phyloP scores from a whole-genome alignment of 2,888 invertebrate genomes.

The Hemicrepidius hirtus region DNA sequence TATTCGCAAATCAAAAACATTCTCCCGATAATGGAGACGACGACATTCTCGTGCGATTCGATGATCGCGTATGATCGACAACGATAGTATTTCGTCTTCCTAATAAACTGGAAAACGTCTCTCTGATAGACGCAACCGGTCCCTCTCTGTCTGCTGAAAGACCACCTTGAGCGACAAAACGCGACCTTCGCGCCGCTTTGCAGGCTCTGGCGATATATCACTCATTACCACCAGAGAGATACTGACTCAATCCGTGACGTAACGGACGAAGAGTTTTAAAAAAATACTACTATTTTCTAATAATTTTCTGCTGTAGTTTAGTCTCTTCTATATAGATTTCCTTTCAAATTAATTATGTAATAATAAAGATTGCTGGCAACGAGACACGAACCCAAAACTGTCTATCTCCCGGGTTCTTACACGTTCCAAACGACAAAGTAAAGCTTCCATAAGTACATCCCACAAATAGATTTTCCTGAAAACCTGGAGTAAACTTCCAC shows the following conservation, averaged over 20 bases:
- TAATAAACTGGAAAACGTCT: constrained; percentile 29
- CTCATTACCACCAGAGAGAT: constrained; percentile 30
- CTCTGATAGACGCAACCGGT: constrained; percentile 34
- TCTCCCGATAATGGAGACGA: constrained; percentile 40
- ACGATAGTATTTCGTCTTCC: constrained; percentile 32
- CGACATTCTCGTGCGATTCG: constrained; percentile 44
- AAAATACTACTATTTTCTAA: no score
- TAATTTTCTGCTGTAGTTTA: no score
- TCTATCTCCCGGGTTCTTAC: constrained; percentile 6
- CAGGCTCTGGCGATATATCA: constrained; percentile 28
- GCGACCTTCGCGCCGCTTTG: constrained; percentile 35
- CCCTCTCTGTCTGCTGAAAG: constrained; percentile 41
- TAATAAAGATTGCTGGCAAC: not conserved
- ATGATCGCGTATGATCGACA: constrained; percentile 37
- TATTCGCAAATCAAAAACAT: constrained; percentile 54
- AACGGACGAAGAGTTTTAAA: not conserved
- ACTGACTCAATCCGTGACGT: constrained; percentile 29
- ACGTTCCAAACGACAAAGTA: constrained; percentile 12
- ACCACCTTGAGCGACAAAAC: constrained; percentile 47
- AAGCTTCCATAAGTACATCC: not conserved
- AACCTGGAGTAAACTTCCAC: constrained; percentile 12
- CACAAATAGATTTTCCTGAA: constrained; percentile 1
- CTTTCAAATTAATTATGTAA: not conserved
- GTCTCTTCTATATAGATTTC: no score
- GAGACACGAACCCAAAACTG: not conserved